Conservation (phyloP, 2,113 vertebrate species). For the Centropus unirufus region DNA sequence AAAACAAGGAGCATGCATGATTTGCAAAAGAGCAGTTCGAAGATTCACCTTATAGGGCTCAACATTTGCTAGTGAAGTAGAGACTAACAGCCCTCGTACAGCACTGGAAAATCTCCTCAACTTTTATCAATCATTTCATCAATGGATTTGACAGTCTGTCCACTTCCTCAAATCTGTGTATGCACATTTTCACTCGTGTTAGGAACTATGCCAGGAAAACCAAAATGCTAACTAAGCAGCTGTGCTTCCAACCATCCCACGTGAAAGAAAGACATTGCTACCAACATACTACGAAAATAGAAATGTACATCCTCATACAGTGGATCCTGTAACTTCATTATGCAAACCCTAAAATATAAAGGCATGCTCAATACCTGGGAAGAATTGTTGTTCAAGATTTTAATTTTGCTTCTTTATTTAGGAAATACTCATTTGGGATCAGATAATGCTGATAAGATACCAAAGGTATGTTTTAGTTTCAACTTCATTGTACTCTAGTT, state of each 20-base stretch:
- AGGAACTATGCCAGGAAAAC: not conserved
- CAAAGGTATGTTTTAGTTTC: not conserved
- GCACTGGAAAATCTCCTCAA: not conserved
- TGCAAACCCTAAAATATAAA: not conserved
- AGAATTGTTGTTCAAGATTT: not conserved
- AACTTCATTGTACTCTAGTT: not conserved
- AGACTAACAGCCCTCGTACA: not conserved
- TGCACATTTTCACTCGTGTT: not conserved
- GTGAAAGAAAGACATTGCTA: not conserved
- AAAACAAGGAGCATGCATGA: not conserved
- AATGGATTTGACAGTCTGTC: not conserved
- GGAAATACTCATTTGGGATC: not conserved
- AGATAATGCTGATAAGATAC: not conserved
- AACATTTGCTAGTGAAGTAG: not conserved
- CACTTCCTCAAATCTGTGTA: not conserved
- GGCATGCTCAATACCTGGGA: not conserved
- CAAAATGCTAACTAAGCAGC: not conserved
- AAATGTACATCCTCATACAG: not conserved
- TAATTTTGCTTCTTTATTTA: not conserved
- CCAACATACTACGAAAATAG: not conserved
- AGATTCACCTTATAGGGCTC: not conserved
- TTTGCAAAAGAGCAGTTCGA: not conserved
- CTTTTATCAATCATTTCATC: not conserved
- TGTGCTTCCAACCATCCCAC: not conserved
- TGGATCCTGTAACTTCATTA: not conserved